Evolutionary conservation across 1,140 invertebrate species (phyloP), one percentile per base, ranked within the genome.

Genomic region (Phymastichus coffea): DNA sequence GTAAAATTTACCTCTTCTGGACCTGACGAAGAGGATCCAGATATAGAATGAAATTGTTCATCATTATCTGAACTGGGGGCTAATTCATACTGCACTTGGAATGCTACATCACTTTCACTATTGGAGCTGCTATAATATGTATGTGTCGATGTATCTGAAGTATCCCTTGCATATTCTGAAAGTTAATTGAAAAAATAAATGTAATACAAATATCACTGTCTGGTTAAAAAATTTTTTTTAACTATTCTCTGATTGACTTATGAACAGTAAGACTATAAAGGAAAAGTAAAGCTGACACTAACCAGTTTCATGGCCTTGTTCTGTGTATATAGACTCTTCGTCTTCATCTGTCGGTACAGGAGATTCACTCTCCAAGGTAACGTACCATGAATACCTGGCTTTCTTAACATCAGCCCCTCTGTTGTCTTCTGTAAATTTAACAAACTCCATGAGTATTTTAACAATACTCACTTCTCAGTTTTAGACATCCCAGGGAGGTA

Each of bases 301-400:
- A 72, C 70, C 70, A 40, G 70, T 72, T 64, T 72, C 70, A 43
- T 68, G 60, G 43, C 61, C 70, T 41, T 72, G 70, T 2, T 66
- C 57, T 30, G 67, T 68, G 54, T 70, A 66, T 35, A 72, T 56
- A 12, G 70, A 72, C 40, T 72, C 70, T 14, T 66, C 67, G 49
- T 70, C 70, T 37, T 72, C 70, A 57, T 68, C 66, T 0, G 68
- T 70, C 0, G 66, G 68, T n/a, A 51, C 12, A 0, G 67, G 66
- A n/a, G 68, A 70, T 61, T 72, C 70, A 25, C 64, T 67, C 15
- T 72, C 70, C 30, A 72, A 44, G 1, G 66, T 72, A 51, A 71
- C 61, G 35, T 68, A 68, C 58, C 68, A 71, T 0, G 53, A 62
- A 23, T 47, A 57, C 23, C 20, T 57, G 3, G 23, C 49, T 30